A percentile compares a stretch with the other conserved stretches of the same genome.
phyloP scores from a whole-genome alignment of 2,113 vertebrate species.

The Mohoua ochrocephala region DNA sequence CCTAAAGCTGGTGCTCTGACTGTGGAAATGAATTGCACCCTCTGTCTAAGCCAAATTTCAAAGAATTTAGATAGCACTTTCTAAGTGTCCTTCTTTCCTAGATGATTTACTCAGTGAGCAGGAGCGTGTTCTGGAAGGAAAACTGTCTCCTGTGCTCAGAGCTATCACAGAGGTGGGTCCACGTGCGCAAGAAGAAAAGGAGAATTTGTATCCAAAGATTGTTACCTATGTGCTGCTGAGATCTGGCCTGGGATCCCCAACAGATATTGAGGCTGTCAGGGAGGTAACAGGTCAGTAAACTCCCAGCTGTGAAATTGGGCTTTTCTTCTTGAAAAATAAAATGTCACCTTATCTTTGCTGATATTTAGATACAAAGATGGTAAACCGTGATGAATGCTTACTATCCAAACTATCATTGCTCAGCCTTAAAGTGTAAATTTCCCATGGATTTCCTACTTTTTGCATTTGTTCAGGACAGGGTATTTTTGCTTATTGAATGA shows the following conservation, averaged over 20 bases:
- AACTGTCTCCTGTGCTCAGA: conserved; percentile 72
- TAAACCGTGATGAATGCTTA: background rate
- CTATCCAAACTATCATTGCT: background rate
- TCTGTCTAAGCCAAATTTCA: background rate
- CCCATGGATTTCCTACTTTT: background rate
- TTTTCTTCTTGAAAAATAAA: background rate
- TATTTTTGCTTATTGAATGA: background rate
- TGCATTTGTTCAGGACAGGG: background rate
- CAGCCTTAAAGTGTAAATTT: background rate
- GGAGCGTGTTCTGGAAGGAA: conserved; percentile 70
- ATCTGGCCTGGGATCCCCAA: conserved; percentile 77
- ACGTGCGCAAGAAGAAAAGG: conserved; percentile 68
- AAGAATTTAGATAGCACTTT: background rate
- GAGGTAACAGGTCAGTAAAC: conserved; percentile 76
- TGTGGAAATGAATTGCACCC: background rate
- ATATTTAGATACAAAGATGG: background rate
- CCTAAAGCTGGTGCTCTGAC: background rate
- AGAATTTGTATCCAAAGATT: conserved; percentile 77
- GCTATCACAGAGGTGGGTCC: conserved; percentile 80
- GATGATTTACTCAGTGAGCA: conserved; percentile 84
- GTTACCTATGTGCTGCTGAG: conserved; percentile 78
- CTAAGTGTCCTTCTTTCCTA: conserved; percentile 31
- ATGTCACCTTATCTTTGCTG: background rate
- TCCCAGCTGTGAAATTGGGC: background rate
- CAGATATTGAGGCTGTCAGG: conserved; percentile 72